Evolutionary conservation across 1,140 invertebrate species (phyloP).

Genomic region (Lepidurus packardi): DNA sequence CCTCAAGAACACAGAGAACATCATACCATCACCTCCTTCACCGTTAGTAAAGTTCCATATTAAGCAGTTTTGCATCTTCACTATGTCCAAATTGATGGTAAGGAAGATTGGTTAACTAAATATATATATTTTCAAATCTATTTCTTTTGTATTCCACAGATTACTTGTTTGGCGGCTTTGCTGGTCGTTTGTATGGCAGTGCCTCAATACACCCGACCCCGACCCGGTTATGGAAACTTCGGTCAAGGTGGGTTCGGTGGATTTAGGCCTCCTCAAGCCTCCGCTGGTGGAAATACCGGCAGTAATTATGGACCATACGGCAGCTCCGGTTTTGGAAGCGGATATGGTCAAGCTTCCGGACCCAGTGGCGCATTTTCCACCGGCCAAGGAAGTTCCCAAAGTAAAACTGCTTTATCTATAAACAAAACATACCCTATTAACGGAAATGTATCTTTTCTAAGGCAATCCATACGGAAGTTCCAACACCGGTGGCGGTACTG

Average conservation of each 20-base stretch:
- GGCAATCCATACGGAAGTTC: neutral
- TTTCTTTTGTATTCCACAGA: neutral
- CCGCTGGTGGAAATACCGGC: slow-evolving; percentile 4
- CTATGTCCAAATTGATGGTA: neutral
- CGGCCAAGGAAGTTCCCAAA: neutral
- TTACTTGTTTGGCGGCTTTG: neutral
- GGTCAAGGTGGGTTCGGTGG: neutral
- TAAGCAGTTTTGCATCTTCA: neutral
- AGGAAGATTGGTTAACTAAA: neutral
- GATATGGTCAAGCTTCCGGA: neutral
- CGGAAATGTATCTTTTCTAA: neutral
- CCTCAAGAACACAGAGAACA: neutral
- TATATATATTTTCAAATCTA: neutral
- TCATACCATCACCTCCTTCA: neutral
- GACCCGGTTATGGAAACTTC: neutral
- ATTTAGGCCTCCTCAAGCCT: neutral
- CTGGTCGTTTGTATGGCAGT: neutral
- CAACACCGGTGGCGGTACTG: neutral
- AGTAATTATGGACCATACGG: neutral
- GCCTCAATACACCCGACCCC: neutral
- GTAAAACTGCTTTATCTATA: neutral
- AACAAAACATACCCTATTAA: neutral
- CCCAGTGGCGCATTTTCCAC: neutral
- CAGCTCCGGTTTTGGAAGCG: neutral
- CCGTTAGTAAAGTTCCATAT: neutral